phyloP scores from a whole-genome alignment of 2,797 vertebrate species.

The Pogonophryne albipinna region DNA sequence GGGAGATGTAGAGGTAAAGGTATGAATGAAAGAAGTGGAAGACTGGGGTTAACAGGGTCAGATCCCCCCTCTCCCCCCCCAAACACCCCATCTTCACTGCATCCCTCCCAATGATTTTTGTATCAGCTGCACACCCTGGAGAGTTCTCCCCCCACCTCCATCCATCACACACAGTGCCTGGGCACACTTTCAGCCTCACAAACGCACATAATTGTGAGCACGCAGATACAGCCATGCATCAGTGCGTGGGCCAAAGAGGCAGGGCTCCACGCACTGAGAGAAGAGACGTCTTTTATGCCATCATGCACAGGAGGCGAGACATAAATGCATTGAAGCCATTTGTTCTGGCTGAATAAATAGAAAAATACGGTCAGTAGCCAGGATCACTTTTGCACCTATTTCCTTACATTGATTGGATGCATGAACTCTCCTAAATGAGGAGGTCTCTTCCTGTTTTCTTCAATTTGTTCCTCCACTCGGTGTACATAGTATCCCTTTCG shows the following conservation, averaged over 20 bases:
- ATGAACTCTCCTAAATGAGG: slow-evolving; percentile 67
- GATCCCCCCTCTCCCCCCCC: not conserved
- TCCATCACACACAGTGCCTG: slow-evolving; percentile 62
- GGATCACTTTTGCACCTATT: slow-evolving; percentile 10
- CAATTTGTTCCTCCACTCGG: slow-evolving; percentile 29
- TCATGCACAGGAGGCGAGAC: slow-evolving; percentile 22
- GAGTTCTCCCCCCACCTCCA: slow-evolving; percentile 52
- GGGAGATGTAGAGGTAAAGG: slow-evolving; percentile 11
- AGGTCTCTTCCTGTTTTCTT: slow-evolving; percentile 55
- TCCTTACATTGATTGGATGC: slow-evolving; percentile 53
- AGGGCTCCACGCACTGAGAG: slow-evolving; percentile 2
- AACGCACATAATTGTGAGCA: slow-evolving; percentile 76
- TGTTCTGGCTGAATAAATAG: slow-evolving; percentile 58
- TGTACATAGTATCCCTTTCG: slow-evolving; percentile 43
- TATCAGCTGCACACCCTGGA: slow-evolving; percentile 66
- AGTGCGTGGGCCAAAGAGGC: slow-evolving; percentile 49
- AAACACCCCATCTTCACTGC: not conserved
- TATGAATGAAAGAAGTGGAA: slow-evolving; percentile 23
- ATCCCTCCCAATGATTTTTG: slow-evolving; percentile 60
- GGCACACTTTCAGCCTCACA: slow-evolving; percentile 52
- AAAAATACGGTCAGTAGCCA: slow-evolving; percentile 14
- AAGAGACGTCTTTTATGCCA: slow-evolving; percentile 43
- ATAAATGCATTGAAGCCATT: slow-evolving; percentile 40
- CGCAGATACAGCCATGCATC: slow-evolving; percentile 72
- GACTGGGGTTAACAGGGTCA: slow-evolving; percentile 34